A percentile compares a stretch with the other conserved stretches of the same genome.
Evolutionary conservation across 30 jellyfish, hydroid and myxozoan species (phyloP).

Genomic region (Chrysaora quinquecirrha): DNA sequence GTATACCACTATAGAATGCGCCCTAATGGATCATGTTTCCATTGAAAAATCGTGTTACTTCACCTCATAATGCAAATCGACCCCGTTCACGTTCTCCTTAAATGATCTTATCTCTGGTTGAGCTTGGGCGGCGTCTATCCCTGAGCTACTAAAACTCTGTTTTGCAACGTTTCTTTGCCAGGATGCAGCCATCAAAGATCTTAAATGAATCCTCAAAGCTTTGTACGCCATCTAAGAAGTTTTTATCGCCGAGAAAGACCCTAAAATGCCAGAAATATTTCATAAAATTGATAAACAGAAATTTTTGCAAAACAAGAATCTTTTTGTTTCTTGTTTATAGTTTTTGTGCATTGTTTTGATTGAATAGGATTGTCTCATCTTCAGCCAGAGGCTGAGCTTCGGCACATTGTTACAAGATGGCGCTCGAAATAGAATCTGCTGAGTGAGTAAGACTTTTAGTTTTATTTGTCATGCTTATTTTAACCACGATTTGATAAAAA

Average conservation of each 20-base stretch:
- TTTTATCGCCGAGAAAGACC: no score
- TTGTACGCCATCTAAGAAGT: not conserved
- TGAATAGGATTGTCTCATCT: not conserved
- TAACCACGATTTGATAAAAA: no score
- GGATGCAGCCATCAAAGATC: not conserved
- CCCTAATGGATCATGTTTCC: no score
- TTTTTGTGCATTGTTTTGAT: not conserved
- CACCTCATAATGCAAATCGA: slow-evolving; percentile 49
- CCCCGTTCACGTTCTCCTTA: slow-evolving; percentile 33
- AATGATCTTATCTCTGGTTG: not conserved
- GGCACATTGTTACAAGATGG: slow-evolving; percentile 68
- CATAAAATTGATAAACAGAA: no score
- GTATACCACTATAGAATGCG: no score
- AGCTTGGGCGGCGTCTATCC: not conserved
- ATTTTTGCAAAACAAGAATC: not conserved
- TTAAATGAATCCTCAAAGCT: not conserved
- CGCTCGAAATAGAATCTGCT: slow-evolving; percentile 96
- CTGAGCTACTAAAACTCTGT: not conserved
- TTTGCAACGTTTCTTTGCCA: not conserved
- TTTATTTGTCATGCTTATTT: no score
- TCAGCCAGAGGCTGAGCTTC: not conserved
- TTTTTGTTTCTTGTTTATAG: not conserved
- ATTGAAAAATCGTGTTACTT: no score
- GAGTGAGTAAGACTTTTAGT: slow-evolving; percentile 76
- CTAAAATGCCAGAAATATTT: no score